Conservation (phyloP, 2,797 vertebrate species). For the Galaxias olidus region DNA sequence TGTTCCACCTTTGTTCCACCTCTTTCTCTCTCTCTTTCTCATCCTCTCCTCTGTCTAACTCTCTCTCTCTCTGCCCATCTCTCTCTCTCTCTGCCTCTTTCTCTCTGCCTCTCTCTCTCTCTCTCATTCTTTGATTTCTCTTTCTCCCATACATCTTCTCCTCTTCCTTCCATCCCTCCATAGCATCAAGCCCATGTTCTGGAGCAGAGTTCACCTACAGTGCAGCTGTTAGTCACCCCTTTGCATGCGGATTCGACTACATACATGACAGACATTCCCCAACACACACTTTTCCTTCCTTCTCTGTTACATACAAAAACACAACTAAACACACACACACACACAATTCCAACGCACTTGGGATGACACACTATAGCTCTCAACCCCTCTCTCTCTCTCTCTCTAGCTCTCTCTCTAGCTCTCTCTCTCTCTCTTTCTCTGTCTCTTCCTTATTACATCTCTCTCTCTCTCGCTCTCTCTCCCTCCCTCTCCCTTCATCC, state of each 20-base stretch:
- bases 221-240: background rate
- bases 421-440: background rate
- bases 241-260: background rate
- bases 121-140: background rate
- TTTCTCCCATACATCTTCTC: slow-evolving; percentile 9
- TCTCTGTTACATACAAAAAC: background rate
- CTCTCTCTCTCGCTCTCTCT: background rate
- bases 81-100: too few species aligned
- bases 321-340: slow-evolving; percentile 5
- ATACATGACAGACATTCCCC: background rate
- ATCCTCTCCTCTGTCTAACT: too few species aligned
- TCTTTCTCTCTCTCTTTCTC: too few species aligned
- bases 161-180: slow-evolving; percentile 13
- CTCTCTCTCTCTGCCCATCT: too few species aligned
- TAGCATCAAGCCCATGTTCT: too few species aligned
- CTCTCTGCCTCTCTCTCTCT: too few species aligned
- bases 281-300: too few species aligned
- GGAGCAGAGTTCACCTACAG: slow-evolving; percentile 13
- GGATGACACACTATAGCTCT: background rate
- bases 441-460: background rate
- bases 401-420: background rate
- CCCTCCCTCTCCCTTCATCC: background rate
- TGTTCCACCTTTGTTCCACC: too few species aligned
- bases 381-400: background rate
- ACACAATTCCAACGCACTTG: background rate